These are phyloP conservation scores for Malthinus seriepunctatus DNA, from an alignment of 2,888 invertebrate species.

Conservation along the genomic window DNA sequence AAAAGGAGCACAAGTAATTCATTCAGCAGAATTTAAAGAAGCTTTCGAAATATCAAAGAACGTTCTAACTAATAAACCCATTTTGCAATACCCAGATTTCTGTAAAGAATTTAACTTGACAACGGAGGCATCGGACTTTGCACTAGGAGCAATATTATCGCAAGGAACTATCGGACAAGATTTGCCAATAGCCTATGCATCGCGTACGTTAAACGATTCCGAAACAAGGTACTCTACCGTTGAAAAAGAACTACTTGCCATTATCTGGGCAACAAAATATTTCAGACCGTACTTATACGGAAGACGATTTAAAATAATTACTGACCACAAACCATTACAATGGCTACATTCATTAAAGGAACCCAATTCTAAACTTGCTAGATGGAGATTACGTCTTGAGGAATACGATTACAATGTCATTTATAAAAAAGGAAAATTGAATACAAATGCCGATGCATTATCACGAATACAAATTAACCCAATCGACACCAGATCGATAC, in stretches of 20 bases:
- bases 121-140: slow-evolving; percentile 19
- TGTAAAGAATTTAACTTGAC: slow-evolving; percentile 25
- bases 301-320: not conserved
- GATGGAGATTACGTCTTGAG: not conserved
- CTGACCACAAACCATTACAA: slow-evolving; percentile 2
- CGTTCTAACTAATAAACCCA: slow-evolving; percentile 15
- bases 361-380: slow-evolving; percentile 6
- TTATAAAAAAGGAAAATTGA: slow-evolving; percentile 1
- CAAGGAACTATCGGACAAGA: too few relatives aligned
- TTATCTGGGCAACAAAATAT: slow-evolving; percentile 2
- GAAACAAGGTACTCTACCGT: slow-evolving; percentile 7
- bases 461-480: too few relatives aligned
- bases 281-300: too few relatives aligned
- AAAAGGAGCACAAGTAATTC: slow-evolving; percentile 3
- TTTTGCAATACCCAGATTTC: slow-evolving; percentile 29
- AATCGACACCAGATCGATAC: too few relatives aligned
- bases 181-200: not conserved
- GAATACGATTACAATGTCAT: not conserved
- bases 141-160: slow-evolving; percentile 5
- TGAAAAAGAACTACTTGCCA: slow-evolving; percentile 4
- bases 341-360: slow-evolving; percentile 4
- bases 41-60: slow-evolving; percentile 1
- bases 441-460: slow-evolving; percentile 8
- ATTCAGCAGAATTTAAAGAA: slow-evolving; percentile 6
- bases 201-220: slow-evolving; percentile 1